Base-by-base conservation (phyloP, 2,797 vertebrate species). In the Tiaroga cobitis region DNA sequence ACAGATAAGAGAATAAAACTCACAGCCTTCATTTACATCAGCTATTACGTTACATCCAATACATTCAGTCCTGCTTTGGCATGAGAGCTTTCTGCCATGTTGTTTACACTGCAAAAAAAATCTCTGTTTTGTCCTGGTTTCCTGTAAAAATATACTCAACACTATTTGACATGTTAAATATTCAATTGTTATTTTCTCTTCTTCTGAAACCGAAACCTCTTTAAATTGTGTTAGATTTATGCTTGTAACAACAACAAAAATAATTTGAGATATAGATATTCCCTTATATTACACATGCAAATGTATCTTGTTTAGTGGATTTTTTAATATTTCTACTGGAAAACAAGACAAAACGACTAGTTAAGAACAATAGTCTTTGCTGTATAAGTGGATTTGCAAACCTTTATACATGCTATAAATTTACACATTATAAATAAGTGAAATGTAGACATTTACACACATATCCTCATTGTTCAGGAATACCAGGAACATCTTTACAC, bases 51-150 rank as follows among this genome's bases (percentile, higher is more conserved):
- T 26, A 80, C 68, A 26, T 18, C 65, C 77, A 51, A 85, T 80
- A 80, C 84, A 85, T 85, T 85, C 84, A 74, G 59, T 80, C 84
- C 84, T 80, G 84, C 68, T 80, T 85, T 85, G 84, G 84, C 77
- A 72, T 85, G 69, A 80, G 56, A 65, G 43, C 29, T 72, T 80
- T 74, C 69, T 61, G 56, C 34, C 78, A 65, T 65, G 54, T 74
- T 73, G 43, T 34, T 68, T 51, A 81, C 65, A 81, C 43, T 81
- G 46, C 32, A 51, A 61, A 41, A 41, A 32, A 5, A 7, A 8
- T 0, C 0, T 3, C 5, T 19, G 18, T 67, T 79, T 81, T 81
- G 46, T 81, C 46, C 39, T 69, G 65, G 37, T 81, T 46, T 69
- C 65, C 43, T 34, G 21, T 51, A 68, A 65, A 34, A 80, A 80